These are phyloP conservation scores for Rhinogobio ventralis DNA, from an alignment of 2,797 vertebrate species.

Conservation along the genomic window DNA sequence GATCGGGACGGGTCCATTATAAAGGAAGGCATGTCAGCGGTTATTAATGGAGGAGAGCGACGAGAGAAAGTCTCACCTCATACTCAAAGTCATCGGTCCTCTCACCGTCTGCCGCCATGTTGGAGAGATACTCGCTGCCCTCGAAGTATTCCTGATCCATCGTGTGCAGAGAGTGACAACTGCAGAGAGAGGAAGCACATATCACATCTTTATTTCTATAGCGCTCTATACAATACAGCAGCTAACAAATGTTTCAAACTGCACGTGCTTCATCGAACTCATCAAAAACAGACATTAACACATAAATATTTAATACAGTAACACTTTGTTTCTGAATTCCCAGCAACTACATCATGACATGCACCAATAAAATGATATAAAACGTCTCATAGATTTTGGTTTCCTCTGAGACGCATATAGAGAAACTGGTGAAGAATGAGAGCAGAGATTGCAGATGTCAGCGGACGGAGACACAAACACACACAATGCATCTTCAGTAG, in stretches of 20 bases:
- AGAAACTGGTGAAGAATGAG: neutral
- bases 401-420: neutral
- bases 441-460: neutral
- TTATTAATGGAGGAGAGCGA: constrained; percentile 51
- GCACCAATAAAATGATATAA: neutral
- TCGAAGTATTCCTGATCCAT: constrained; percentile 94
- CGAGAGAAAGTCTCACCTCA: constrained; percentile 82
- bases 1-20: constrained; percentile 49
- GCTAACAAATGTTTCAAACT: too few species aligned
- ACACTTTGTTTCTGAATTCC: neutral
- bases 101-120: constrained; percentile 86
- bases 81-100: constrained; percentile 95
- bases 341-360: neutral
- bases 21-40: constrained; percentile 35
- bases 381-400: neutral
- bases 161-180: constrained; percentile 95
- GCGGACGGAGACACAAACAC: neutral
- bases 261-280: neutral
- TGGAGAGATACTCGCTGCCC: constrained; percentile 90
- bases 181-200: constrained; percentile 66
- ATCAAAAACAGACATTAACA: neutral
- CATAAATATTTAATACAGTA: neutral
- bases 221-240: neutral
- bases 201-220: neutral
- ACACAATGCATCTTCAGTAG: neutral